A percentile compares a stretch with the other conserved stretches of the same genome.
phyloP scores from a whole-genome alignment of 2,888 invertebrate species.

The Ichneumon xanthorius region DNA sequence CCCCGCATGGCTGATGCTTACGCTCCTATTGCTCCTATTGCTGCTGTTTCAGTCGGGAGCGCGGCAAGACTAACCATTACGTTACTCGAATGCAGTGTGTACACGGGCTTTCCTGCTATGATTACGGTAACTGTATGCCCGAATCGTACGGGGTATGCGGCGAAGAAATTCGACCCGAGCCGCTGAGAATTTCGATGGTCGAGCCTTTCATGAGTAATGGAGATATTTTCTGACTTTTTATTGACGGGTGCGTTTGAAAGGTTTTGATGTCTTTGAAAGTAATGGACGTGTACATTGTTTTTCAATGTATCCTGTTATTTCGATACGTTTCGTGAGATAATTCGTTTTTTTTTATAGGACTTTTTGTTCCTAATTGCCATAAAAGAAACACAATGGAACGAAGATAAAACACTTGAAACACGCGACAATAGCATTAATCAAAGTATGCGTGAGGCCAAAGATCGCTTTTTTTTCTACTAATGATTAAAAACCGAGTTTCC shows the following conservation, averaged over 20 bases:
- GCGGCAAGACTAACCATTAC: constrained; percentile 14
- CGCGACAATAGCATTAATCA: not conserved
- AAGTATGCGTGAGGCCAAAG: not conserved
- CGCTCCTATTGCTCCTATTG: constrained; percentile 23
- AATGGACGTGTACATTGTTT: too few relatives aligned
- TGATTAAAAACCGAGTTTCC: constrained; percentile 6
- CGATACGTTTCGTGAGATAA: not conserved
- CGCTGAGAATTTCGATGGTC: not conserved
- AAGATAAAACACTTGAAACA: not conserved
- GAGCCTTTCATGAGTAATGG: not conserved
- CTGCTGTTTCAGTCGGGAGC: constrained; percentile 27
- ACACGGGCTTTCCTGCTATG: not conserved
- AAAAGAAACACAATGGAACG: not conserved
- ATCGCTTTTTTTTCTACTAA: not conserved
- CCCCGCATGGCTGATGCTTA: constrained; percentile 24
- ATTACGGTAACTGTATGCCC: not conserved
- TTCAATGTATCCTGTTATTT: not conserved
- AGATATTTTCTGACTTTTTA: not conserved
- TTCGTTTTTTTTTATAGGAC: not conserved
- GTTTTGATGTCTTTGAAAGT: not conserved
- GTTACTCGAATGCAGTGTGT: not conserved
- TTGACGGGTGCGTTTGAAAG: not conserved
- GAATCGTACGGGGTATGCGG: not conserved
- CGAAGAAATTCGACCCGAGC: not conserved
- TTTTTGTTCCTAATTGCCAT: not conserved